phyloP scores from a whole-genome alignment of 2,797 vertebrate species.

The Falco columbarius region DNA sequence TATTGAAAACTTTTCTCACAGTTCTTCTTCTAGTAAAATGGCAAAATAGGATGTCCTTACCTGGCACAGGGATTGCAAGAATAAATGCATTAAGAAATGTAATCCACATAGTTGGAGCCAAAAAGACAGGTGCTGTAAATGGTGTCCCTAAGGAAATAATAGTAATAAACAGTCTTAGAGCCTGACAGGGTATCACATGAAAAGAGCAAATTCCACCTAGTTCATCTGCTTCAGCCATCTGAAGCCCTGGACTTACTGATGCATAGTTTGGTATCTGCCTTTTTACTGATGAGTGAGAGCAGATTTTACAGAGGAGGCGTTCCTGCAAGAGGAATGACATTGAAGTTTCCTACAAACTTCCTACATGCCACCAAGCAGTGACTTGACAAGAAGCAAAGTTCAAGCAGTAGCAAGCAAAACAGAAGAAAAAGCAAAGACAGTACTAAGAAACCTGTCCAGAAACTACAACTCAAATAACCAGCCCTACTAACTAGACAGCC shows the following conservation, averaged over 20 bases:
- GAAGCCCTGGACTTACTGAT: neutral
- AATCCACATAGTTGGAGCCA: neutral
- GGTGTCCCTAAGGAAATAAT: neutral
- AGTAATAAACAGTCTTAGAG: neutral
- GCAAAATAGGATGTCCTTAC: neutral
- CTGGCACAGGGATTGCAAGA: neutral
- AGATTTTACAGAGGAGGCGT: conserved; percentile 21
- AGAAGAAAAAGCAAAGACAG: neutral
- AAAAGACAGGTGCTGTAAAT: neutral
- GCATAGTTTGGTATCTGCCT: neutral
- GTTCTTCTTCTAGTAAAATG: neutral
- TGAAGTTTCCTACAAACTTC: conserved; percentile 16
- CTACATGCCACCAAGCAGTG: neutral
- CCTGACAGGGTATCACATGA: neutral
- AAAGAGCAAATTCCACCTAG: neutral
- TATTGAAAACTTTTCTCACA: conserved; percentile 9
- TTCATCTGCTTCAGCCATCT: neutral
- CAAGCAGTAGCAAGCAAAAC: neutral
- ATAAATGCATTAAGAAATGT: neutral
- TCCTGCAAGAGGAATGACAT: neutral
- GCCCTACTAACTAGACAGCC: conserved; percentile 11
- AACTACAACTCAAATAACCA: conserved; percentile 32
- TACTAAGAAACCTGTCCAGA: neutral
- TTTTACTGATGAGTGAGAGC: neutral
- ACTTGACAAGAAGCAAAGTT: conserved; percentile 35